Base-by-base conservation (phyloP, 2,888 invertebrate genomes). In the Lithodes maja region DNA sequence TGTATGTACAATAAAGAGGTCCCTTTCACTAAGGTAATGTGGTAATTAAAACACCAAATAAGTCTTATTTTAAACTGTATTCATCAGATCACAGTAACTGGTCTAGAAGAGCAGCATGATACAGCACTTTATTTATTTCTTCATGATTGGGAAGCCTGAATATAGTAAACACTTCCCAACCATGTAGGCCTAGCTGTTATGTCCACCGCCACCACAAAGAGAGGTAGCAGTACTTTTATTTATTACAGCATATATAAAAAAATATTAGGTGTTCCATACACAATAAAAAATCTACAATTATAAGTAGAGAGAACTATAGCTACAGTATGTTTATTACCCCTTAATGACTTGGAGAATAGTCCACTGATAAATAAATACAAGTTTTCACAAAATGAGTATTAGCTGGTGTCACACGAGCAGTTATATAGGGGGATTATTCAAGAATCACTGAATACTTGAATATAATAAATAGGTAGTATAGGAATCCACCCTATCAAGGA, bases 51-150 rank as follows among this genome's bases (percentile, higher is more conserved):
- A 61, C 7, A 61, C 68, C 7, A 15, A 61, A 61, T 12, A 12
- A 12, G 3, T 17, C 17, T n/a, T 71, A 71, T 5, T 82, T 69
- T 83, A 78, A 83, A 75, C 53, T 87, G 83, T 83, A 87, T 87
- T 87, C 17, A 61, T 78, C 87, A 87, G 83, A 83, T 87, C 87
- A 83, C 87, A 87, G 88, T 52, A 75, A 74, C 68, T 74, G 80
- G 61, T 81, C 75, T 81, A 81, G 15, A 75, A 49, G 75, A 80
- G 80, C 81, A 71, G 50, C 74, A 69, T 68, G 79, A 80, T 77
- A 80, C 68, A 55, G 77, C n/a, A 50, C 33, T 12, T 83, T 49
- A 71, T 55, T 84, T 17, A 5, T 82, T 33, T 33, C 33, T 33
- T 33, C 33, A 33, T 55, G 15, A 71, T 50, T 82, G 53, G 33